Percentiles rank a stretch among this genome's conserved stretches.
Conservation (phyloP, 2,113 vertebrate species). For the Emydura subglobosa region DNA sequence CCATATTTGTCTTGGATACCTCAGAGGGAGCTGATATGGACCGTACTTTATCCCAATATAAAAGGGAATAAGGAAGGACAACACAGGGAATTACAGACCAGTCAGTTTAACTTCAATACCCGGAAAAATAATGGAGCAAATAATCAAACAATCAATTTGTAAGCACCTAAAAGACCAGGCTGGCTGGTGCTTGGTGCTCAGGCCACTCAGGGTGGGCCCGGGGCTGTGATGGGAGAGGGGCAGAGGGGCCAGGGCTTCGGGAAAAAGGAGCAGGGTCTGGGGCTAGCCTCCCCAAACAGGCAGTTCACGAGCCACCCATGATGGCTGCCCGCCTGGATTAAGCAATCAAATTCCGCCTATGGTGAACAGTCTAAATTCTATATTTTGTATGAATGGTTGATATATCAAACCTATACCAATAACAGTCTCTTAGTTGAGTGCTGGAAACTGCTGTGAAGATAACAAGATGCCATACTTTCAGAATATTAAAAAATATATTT, state of each 20-base stretch:
- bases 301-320: too few species aligned
- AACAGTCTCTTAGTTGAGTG: background rate
- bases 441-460: background rate
- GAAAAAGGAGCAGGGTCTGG: too few species aligned
- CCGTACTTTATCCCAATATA: fast-evolving
- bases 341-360: too few species aligned
- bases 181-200: too few species aligned
- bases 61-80: background rate
- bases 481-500: background rate
- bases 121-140: background rate
- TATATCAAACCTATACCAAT: background rate
- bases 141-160: background rate
- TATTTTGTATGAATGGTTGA: background rate
- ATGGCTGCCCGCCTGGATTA: too few species aligned
- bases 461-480: background rate
- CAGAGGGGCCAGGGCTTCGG: too few species aligned
- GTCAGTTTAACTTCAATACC: background rate
- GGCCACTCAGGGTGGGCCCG: too few species aligned
- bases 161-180: background rate
- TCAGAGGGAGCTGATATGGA: background rate
- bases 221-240: too few species aligned
- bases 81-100: background rate
- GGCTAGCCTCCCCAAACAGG: too few species aligned
- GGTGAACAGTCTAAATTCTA: background rate
- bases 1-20: background rate